Evolutionary conservation across 2,888 invertebrate species (phyloP).

Genomic region (Morpho helenor): DNA sequence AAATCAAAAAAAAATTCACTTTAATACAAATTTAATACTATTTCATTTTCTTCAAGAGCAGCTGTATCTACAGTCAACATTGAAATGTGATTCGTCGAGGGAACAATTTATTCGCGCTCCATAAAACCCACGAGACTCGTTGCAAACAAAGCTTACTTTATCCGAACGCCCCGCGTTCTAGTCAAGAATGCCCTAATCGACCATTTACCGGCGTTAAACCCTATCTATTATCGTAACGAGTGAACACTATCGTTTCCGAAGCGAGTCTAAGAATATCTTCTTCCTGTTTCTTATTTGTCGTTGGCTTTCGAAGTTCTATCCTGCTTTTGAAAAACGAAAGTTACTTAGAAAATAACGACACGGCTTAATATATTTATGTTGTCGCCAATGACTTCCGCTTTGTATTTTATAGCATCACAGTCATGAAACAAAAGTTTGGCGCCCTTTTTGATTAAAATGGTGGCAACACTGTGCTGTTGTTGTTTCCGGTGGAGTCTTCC

Average conservation of each 20-base stretch:
- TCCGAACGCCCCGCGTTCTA: slow-evolving; percentile 53
- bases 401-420: too few relatives aligned
- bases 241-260: slow-evolving; percentile 65
- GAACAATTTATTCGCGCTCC: slow-evolving; percentile 50
- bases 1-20: too few relatives aligned
- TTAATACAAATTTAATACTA: background rate
- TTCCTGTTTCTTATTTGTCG: slow-evolving; percentile 37
- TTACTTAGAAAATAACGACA: too few relatives aligned
- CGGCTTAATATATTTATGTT: too few relatives aligned
- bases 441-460: too few relatives aligned
- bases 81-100: slow-evolving; percentile 48
- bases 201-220: slow-evolving; percentile 34
- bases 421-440: too few relatives aligned
- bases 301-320: slow-evolving; percentile 33
- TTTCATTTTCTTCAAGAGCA: background rate
- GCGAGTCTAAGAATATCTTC: slow-evolving; percentile 49
- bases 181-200: slow-evolving; percentile 40
- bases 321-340: too few relatives aligned
- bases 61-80: slow-evolving; percentile 24
- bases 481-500: too few relatives aligned
- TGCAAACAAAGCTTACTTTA: slow-evolving; percentile 67
- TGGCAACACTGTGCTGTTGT: too few relatives aligned
- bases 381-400: too few relatives aligned
- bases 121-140: slow-evolving; percentile 60
- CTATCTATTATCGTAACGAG: slow-evolving; percentile 57